Base-by-base conservation (phyloP, 2,888 invertebrate genomes). In the Orchesellides sinensis region DNA sequence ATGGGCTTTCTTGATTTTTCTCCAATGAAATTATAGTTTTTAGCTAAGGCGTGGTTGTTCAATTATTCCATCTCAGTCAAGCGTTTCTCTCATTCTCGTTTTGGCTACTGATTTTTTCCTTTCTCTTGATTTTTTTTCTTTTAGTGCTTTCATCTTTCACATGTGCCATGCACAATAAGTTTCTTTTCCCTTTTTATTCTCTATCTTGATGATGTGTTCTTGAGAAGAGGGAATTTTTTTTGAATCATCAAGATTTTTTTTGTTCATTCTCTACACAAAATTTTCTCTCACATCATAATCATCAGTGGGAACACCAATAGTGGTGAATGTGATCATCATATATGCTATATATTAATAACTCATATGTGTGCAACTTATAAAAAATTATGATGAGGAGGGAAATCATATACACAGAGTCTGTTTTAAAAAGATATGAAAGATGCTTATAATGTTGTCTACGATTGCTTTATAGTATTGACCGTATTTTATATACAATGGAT, bases 11-110 rank as follows among this genome's bases (percentile, higher is more conserved):
- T 69, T 66, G 40, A 56, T 66, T 78, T 56, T 61, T 69, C 65
- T 69, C 47, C 80, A 82, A 77, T 84, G 83, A 85, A 85, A 84
- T 85, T 85, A 84, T 85, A 85, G 84, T 85, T 84, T 83, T 85
- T 85, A 79, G 83, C 49, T 63, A 78, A 85, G 85, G 85, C 85
- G 85, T 83, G 83, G 83, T 81, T 66, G 74, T 63, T 75, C 80
- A 84, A 85, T 85, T 84, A 79, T 70, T 70, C 70, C 70, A 61
- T 79, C 70, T 70, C 70, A 79, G 61, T 79, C 70, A 79, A 70
- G 70, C 79, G 70, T 84, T 83, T 54, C 54, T 75, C 66, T 56
- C 77, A 56, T 23, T 56, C 66, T 77, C 59, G 32, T 59, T 59
- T 47, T 52, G 12, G 56, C 23, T 27, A 23, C 56, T 56, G 25